Evolutionary conservation across 2,113 vertebrate species (phyloP).

Genomic region (Colinus virginianus): DNA sequence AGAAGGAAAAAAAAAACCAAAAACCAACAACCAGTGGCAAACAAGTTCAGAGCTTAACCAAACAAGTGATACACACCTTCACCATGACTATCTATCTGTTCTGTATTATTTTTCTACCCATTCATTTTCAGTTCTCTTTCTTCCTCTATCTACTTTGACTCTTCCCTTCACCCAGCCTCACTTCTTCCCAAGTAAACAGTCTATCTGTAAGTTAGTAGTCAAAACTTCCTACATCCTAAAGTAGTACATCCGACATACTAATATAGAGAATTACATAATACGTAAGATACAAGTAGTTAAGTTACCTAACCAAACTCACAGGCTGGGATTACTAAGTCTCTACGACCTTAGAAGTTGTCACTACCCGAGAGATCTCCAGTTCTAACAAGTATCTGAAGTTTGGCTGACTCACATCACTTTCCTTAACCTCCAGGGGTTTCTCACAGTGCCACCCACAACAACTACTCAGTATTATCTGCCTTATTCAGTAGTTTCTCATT

Average conservation of each 20-base stretch:
- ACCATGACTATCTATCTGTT: neutral
- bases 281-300: rapidly evolving
- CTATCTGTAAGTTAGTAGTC: neutral
- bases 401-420: rapidly evolving
- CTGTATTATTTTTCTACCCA: neutral
- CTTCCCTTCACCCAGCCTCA: neutral
- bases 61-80: neutral
- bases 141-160: rapidly evolving
- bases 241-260: neutral
- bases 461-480: neutral
- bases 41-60: neutral
- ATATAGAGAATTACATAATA: rapidly evolving
- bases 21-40: neutral
- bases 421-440: neutral
- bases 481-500: neutral
- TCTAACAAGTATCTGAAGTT: neutral
- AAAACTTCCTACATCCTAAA: neutral
- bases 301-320: neutral
- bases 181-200: neutral
- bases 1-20: neutral
- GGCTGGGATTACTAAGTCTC: neutral
- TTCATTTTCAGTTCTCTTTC: neutral
- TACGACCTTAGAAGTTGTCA: neutral
- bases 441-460: neutral
- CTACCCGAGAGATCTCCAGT: rapidly evolving